These are phyloP conservation scores for Elephantulus edwardii DNA, from an alignment of 2,113 vertebrate species.

Conservation along the genomic window DNA sequence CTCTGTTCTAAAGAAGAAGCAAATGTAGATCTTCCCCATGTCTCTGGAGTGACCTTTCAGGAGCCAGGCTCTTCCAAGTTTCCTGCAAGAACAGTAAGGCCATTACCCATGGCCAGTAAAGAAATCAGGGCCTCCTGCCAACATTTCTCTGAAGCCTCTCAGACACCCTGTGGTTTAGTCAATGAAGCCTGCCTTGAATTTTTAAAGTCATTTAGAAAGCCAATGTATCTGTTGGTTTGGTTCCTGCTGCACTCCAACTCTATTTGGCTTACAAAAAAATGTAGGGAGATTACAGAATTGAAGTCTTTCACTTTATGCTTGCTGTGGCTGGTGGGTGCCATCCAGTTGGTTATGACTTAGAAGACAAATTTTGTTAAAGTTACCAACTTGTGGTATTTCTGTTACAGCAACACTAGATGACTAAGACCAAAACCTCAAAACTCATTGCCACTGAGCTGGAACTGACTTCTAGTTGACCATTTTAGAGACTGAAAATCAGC, in stretches of 20 bases:
- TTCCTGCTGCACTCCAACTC: not conserved
- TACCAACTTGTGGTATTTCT: too few relatives aligned
- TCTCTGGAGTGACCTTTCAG: not conserved
- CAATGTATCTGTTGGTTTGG: not conserved
- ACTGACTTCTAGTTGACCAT: too few relatives aligned
- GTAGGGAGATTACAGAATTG: too few relatives aligned
- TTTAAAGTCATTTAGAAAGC: constrained; percentile 3
- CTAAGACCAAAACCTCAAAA: not conserved
- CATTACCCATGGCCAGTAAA: not conserved
- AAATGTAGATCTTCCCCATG: not conserved
- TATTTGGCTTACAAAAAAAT: not conserved
- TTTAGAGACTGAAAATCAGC: too few relatives aligned
- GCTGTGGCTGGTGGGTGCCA: too few relatives aligned
- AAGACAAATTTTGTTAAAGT: too few relatives aligned
- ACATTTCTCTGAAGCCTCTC: not conserved
- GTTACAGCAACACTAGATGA: too few relatives aligned
- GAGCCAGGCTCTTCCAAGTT: not conserved
- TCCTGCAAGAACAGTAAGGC: not conserved
- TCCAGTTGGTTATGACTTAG: too few relatives aligned
- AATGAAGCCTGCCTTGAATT: not conserved
- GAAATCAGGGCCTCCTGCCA: not conserved
- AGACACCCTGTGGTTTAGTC: not conserved
- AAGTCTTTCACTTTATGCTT: constrained; percentile 35
- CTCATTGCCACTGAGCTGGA: too few relatives aligned
- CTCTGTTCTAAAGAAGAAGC: not conserved